These are phyloP conservation scores for Drosophila elegans DNA, from an alignment of 1,140 invertebrate genomes.

Conservation along the genomic window DNA sequence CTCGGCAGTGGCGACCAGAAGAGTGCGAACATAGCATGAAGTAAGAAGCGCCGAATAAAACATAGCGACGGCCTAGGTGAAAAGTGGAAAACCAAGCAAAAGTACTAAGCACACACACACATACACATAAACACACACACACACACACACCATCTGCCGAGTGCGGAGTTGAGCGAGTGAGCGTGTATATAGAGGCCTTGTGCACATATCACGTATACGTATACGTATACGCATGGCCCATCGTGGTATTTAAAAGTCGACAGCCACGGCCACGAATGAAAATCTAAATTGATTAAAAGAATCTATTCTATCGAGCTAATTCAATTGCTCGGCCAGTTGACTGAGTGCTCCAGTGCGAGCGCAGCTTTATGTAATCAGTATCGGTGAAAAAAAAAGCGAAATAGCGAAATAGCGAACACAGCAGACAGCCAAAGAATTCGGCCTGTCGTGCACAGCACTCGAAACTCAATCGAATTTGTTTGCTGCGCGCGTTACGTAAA, in stretches of 20 bases:
- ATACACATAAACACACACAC: background rate
- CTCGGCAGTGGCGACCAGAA: slow-evolving; percentile 78
- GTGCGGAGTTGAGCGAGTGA: slow-evolving; percentile 34
- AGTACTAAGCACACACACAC: slow-evolving; percentile 61
- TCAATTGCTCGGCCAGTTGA: slow-evolving; percentile 44
- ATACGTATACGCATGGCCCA: background rate
- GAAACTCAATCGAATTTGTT: slow-evolving; percentile 64
- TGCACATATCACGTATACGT: slow-evolving; percentile 21
- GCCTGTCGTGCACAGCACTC: slow-evolving; percentile 2
- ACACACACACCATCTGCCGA: slow-evolving; percentile 19
- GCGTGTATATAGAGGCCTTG: slow-evolving; percentile 27
- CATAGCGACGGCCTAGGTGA: slow-evolving; percentile 63
- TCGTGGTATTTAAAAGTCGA: slow-evolving; percentile 1
- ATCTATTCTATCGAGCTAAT: slow-evolving; percentile 46
- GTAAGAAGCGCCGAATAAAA: slow-evolving; percentile 79
- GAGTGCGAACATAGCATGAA: slow-evolving; percentile 82
- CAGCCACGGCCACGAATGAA: slow-evolving; percentile 10
- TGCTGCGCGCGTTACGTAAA: slow-evolving; percentile 68
- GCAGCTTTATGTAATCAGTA: slow-evolving; percentile 59
- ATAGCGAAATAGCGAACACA: background rate
- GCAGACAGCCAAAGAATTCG: background rate
- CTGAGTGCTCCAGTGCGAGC: slow-evolving; percentile 12
- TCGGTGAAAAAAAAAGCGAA: slow-evolving; percentile 15
- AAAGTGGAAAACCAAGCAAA: slow-evolving; percentile 70
- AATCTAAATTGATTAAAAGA: slow-evolving; percentile 72